phyloP scores from a whole-genome alignment of 2,888 invertebrate species.

The Chalcosyrphus nemorum region DNA sequence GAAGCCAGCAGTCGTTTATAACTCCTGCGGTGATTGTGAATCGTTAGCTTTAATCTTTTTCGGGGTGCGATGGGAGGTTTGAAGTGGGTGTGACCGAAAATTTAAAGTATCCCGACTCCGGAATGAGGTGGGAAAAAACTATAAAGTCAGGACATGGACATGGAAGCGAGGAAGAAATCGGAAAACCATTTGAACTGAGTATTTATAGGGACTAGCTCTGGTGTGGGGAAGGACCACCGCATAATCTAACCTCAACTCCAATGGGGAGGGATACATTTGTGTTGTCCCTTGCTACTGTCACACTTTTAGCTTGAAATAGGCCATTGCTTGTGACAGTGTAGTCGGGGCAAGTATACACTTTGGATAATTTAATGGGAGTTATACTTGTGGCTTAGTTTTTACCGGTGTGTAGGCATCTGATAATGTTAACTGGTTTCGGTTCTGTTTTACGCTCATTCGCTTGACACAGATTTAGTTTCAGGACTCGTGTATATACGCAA shows the following conservation, averaged over 20 bases:
- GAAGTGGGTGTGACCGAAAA: constrained; percentile 14
- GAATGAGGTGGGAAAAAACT: constrained; percentile 32
- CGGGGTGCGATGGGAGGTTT: neutral
- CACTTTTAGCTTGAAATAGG: neutral
- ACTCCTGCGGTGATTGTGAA: constrained; percentile 66
- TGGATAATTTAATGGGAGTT: constrained; percentile 48
- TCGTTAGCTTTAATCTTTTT: constrained; percentile 69
- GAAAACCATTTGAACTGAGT: constrained; percentile 52
- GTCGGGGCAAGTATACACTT: neutral
- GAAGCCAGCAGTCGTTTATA: constrained; percentile 58
- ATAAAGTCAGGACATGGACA: neutral
- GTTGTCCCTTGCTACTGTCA: neutral
- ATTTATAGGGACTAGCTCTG: constrained; percentile 34
- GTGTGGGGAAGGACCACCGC: neutral
- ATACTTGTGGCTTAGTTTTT: constrained; percentile 39
- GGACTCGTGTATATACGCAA: constrained; percentile 2
- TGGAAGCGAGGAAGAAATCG: constrained; percentile 36
- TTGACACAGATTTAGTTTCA: constrained; percentile 20
- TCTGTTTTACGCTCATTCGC: neutral
- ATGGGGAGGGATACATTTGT: constrained; percentile 7
- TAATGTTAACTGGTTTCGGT: constrained; percentile 24
- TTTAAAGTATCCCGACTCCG: constrained; percentile 25
- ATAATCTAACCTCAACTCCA: constrained; percentile 42
- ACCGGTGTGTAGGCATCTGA: constrained; percentile 26
- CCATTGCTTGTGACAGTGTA: neutral